phyloP scores from a whole-genome alignment of 1,140 invertebrate genomes.

The Zaprionus camerounensis region DNA sequence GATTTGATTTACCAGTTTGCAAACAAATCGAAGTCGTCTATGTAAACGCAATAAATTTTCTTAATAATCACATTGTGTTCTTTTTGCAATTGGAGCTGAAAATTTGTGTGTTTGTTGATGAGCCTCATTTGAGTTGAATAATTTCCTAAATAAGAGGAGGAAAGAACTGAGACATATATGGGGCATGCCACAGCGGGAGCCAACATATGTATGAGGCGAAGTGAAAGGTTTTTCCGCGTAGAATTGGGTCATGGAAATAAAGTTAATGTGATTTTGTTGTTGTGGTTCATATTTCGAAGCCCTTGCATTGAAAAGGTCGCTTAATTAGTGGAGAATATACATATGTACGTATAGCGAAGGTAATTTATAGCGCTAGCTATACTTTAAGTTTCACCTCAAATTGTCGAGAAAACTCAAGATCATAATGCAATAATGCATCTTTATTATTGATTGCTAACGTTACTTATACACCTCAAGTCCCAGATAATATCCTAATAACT shows the following conservation, averaged over 20 bases:
- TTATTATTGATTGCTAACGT: too few relatives aligned
- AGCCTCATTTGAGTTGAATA: slow-evolving; percentile 40
- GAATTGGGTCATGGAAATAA: slow-evolving; percentile 31
- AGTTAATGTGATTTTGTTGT: neutral
- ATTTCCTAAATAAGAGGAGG: slow-evolving; percentile 20
- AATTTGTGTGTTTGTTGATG: slow-evolving; percentile 33
- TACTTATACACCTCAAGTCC: too few relatives aligned
- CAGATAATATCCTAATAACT: too few relatives aligned
- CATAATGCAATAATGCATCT: too few relatives aligned
- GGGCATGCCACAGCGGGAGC: slow-evolving; percentile 31
- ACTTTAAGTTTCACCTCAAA: too few relatives aligned
- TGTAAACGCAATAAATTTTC: slow-evolving; percentile 21
- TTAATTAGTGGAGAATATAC: neutral
- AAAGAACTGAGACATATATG: slow-evolving; percentile 23
- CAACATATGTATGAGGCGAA: neutral
- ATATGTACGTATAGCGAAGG: neutral
- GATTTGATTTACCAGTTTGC: slow-evolving; percentile 33
- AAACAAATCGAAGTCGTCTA: slow-evolving; percentile 19
- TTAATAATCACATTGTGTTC: slow-evolving; percentile 39
- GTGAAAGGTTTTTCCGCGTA: slow-evolving; percentile 40
- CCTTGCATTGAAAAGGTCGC: neutral
- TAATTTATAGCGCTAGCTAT: neutral
- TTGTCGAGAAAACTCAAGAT: too few relatives aligned
- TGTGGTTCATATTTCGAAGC: neutral
- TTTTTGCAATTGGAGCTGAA: slow-evolving; percentile 39